Percentiles rank a stretch among this genome's conserved stretches.
Evolutionary conservation across 2,113 vertebrate genomes (phyloP).

Genomic region (Rhipidura dahli): DNA sequence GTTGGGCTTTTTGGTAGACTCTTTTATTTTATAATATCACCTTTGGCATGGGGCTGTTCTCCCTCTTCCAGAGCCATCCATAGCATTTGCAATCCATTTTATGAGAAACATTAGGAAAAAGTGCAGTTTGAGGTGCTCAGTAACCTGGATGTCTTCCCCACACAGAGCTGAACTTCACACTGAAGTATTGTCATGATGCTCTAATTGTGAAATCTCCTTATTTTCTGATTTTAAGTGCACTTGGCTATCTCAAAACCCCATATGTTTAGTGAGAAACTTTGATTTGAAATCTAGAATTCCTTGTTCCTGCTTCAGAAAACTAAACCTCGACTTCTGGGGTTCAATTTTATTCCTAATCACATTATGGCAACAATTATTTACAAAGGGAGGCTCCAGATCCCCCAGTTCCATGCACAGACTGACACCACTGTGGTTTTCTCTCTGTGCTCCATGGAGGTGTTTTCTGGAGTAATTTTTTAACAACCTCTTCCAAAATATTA

Average conservation of each 20-base stretch:
- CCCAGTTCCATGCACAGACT: neutral
- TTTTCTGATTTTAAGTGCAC: neutral
- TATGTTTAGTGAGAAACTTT: neutral
- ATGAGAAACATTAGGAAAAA: neutral
- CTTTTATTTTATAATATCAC: neutral
- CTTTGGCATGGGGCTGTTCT: neutral
- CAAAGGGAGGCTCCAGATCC: neutral
- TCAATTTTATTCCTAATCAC: neutral
- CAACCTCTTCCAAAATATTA: neutral
- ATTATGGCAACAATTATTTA: neutral
- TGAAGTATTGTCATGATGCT: neutral
- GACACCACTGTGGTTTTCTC: neutral
- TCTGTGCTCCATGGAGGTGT: neutral
- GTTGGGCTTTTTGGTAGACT: neutral
- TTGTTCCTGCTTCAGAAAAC: neutral
- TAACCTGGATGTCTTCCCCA: rapidly evolving
- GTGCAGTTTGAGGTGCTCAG: neutral
- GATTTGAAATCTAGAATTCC: neutral
- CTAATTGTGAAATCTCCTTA: neutral
- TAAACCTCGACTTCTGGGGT: neutral
- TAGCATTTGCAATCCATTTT: neutral
- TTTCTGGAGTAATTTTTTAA: neutral
- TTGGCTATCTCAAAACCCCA: neutral
- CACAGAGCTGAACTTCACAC: neutral
- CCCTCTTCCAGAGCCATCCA: rapidly evolving